phyloP scores from a whole-genome alignment of 2,888 invertebrate species.

The Malacosoma neustria region DNA sequence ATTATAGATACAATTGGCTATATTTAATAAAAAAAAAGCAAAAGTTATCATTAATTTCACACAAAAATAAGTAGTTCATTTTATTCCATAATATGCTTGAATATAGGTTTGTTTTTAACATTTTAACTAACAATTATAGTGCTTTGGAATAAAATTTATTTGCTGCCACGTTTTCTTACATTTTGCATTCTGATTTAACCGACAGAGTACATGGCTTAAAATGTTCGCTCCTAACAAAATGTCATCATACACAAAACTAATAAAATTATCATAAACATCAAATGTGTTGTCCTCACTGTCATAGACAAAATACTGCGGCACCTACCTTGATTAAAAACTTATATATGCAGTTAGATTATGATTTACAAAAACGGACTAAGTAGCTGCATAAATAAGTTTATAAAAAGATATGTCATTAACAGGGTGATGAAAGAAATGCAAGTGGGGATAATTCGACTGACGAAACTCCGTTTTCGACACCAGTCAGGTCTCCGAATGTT shows the following conservation, averaged over 20 bases:
- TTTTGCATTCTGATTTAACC: too few relatives aligned
- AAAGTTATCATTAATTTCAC: too few relatives aligned
- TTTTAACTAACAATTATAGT: too few relatives aligned
- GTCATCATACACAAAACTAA: conserved; percentile 10
- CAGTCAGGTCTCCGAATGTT: conserved; percentile 42
- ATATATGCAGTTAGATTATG: conserved; percentile 23
- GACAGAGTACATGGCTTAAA: not conserved
- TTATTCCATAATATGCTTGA: too few relatives aligned
- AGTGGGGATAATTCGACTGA: conserved; percentile 52
- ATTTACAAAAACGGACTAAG: conserved; percentile 2
- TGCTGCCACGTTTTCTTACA: too few relatives aligned
- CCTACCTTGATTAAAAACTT: conserved; percentile 28
- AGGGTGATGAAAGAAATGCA: conserved; percentile 64
- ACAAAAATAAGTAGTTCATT: too few relatives aligned
- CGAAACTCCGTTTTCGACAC: conserved; percentile 53
- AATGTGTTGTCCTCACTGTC: conserved; percentile 60
- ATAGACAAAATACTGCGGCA: conserved; percentile 52
- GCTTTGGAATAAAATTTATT: too few relatives aligned
- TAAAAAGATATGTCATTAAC: conserved; percentile 45
- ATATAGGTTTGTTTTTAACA: too few relatives aligned
- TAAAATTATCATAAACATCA: conserved; percentile 29
- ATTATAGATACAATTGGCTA: too few relatives aligned
- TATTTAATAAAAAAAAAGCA: too few relatives aligned
- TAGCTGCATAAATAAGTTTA: conserved; percentile 38
- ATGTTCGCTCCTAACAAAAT: not conserved